A percentile compares a stretch with the other conserved stretches of the same genome.
These are phyloP conservation scores for Catocala sponsa DNA, from an alignment of 2,888 invertebrate genomes.

Conservation along the genomic window DNA sequence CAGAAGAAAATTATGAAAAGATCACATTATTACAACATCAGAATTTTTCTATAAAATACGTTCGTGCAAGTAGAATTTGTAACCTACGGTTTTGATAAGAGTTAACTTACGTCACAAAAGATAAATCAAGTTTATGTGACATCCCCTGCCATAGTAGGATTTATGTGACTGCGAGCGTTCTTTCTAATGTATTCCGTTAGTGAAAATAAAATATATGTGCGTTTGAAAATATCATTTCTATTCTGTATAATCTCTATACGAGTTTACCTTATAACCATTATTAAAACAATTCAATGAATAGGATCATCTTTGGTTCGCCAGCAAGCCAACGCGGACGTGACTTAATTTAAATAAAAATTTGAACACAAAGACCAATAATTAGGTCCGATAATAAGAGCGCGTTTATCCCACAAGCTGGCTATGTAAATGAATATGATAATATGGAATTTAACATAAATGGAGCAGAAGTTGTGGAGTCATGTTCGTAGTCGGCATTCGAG, in stretches of 20 bases:
- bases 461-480: slow-evolving; percentile 82
- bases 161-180: slow-evolving; percentile 74
- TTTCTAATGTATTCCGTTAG: slow-evolving; percentile 72
- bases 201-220: slow-evolving; percentile 63
- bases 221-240: slow-evolving; percentile 50
- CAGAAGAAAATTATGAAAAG: too few species aligned
- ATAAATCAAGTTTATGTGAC: slow-evolving; percentile 87
- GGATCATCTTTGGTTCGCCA: slow-evolving; percentile 57
- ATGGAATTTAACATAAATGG: slow-evolving; percentile 81
- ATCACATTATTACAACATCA: background rate
- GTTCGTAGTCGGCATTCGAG: slow-evolving; percentile 69
- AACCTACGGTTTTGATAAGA: slow-evolving; percentile 76
- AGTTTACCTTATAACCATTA: slow-evolving; percentile 11
- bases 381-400: slow-evolving; percentile 79
- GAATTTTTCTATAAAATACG: slow-evolving; percentile 41
- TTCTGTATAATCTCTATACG: slow-evolving; percentile 28
- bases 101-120: slow-evolving; percentile 78
- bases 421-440: slow-evolving; percentile 86
- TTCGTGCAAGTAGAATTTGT: slow-evolving; percentile 61
- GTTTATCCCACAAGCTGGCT: slow-evolving; percentile 74
- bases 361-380: slow-evolving; percentile 86
- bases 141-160: slow-evolving; percentile 78
- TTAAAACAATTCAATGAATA: slow-evolving; percentile 34
- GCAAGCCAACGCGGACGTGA: slow-evolving; percentile 66
- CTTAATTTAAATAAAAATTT: slow-evolving; percentile 80